phyloP scores from a whole-genome alignment of 2,113 vertebrate species.

The Callochromis pleurospilus region DNA sequence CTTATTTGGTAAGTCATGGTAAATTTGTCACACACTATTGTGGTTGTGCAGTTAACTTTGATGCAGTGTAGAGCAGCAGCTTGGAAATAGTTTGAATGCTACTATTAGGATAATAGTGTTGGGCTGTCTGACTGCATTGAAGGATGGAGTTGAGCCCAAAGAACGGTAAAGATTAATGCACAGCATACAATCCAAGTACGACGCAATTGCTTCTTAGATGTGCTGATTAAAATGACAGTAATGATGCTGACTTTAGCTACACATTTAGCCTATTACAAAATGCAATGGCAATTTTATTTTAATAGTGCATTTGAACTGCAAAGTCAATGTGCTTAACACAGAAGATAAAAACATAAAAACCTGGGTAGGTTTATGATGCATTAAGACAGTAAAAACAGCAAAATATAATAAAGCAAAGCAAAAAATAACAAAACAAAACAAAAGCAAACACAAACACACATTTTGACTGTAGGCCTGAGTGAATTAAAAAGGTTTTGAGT shows the following conservation, averaged over 20 bases:
- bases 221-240: background rate
- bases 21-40: background rate
- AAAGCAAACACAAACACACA: background rate
- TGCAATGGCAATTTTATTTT: background rate
- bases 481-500: background rate
- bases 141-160: background rate
- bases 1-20: background rate
- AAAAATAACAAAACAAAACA: background rate
- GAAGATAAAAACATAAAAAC: background rate
- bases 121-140: background rate
- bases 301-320: background rate
- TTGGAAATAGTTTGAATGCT: background rate
- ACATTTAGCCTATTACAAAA: background rate
- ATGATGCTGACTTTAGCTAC: background rate
- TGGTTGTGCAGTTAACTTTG: background rate
- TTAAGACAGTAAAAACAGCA: background rate
- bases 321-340: background rate
- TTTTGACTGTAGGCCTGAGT: background rate
- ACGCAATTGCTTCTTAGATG: background rate
- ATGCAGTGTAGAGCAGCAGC: background rate
- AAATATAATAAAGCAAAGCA: background rate
- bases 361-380: background rate
- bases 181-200: background rate
- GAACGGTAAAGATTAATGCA: background rate
- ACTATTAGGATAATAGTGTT: background rate